These are phyloP conservation scores for Kuschelorhynchus macadamiae DNA, from an alignment of 2,888 invertebrate genomes.

Conservation along the genomic window DNA sequence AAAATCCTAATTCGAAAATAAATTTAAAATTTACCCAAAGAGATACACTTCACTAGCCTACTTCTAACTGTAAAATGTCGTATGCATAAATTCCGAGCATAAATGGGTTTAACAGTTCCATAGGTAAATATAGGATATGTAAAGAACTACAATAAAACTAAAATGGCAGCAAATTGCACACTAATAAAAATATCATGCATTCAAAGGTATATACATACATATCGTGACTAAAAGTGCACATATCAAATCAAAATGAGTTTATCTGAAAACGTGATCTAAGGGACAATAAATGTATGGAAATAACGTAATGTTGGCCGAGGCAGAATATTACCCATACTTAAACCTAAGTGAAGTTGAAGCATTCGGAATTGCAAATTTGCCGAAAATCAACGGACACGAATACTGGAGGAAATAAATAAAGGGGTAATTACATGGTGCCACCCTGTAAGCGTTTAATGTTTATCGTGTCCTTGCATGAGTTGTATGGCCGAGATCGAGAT, in stretches of 20 bases:
- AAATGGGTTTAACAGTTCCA: conserved; percentile 22
- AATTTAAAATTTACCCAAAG: too few species aligned
- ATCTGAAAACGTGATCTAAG: conserved; percentile 51
- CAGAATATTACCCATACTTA: conserved; percentile 43
- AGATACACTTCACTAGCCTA: not conserved
- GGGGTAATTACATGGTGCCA: conserved; percentile 53
- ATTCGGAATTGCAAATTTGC: conserved; percentile 52
- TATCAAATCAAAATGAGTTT: conserved; percentile 47
- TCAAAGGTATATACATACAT: conserved; percentile 32
- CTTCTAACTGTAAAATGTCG: conserved; percentile 14
- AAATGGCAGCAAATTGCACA: conserved; percentile 45
- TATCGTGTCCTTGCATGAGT: conserved; percentile 59
- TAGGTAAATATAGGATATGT: conserved; percentile 33
- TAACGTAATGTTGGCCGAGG: conserved; percentile 40
- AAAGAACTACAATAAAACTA: conserved; percentile 38
- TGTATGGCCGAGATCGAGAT: conserved; percentile 54
- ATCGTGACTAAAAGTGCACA: conserved; percentile 48
- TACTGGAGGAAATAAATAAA: conserved; percentile 48
- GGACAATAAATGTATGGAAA: conserved; percentile 51
- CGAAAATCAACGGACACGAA: conserved; percentile 44
- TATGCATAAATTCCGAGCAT: conserved; percentile 17
- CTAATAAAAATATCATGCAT: conserved; percentile 47
- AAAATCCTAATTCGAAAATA: too few species aligned
- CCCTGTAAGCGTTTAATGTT: conserved; percentile 55
- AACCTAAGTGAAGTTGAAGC: conserved; percentile 43